Evolutionary conservation across 2,797 vertebrate genomes (phyloP).

Genomic region (Salarias fasciatus): DNA sequence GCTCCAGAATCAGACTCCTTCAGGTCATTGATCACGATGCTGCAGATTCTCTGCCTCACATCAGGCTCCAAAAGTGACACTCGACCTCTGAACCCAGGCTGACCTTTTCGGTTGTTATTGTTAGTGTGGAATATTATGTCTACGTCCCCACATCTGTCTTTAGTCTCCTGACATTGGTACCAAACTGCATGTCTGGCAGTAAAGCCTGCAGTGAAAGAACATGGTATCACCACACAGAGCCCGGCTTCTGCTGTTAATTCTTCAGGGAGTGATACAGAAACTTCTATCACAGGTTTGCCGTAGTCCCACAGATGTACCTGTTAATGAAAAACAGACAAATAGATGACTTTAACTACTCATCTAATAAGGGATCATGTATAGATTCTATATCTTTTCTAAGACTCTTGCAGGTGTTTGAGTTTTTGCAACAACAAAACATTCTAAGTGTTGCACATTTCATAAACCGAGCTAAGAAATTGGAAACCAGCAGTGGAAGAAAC

Average conservation of each 20-base stretch:
- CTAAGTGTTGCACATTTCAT: too few relatives aligned
- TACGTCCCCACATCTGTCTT: fast-evolving
- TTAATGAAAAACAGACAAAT: too few relatives aligned
- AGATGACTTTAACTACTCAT: too few relatives aligned
- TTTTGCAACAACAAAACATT: too few relatives aligned
- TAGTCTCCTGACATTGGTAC: slow-evolving; percentile 24
- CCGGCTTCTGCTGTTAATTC: slow-evolving; percentile 42
- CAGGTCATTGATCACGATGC: slow-evolving; percentile 59
- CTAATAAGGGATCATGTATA: too few relatives aligned
- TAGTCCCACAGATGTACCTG: too few relatives aligned
- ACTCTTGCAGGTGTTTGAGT: too few relatives aligned
- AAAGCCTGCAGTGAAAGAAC: background rate
- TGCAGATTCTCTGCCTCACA: slow-evolving; percentile 25
- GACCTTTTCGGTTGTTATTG: fast-evolving
- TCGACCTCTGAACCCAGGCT: background rate
- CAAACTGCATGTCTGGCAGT: background rate
- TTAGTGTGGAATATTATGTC: slow-evolving; percentile 31
- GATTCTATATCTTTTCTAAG: too few relatives aligned
- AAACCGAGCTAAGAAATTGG: too few relatives aligned
- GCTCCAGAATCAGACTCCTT: slow-evolving; percentile 43
- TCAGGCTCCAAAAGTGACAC: slow-evolving; percentile 36
- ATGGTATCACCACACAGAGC: slow-evolving; percentile 53
- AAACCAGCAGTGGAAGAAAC: too few relatives aligned
- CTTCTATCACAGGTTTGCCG: too few relatives aligned
- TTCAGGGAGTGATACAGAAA: slow-evolving; percentile 31